Evolutionary conservation across 2,888 invertebrate genomes (phyloP).

Genomic region (Drosophila mimetica): DNA sequence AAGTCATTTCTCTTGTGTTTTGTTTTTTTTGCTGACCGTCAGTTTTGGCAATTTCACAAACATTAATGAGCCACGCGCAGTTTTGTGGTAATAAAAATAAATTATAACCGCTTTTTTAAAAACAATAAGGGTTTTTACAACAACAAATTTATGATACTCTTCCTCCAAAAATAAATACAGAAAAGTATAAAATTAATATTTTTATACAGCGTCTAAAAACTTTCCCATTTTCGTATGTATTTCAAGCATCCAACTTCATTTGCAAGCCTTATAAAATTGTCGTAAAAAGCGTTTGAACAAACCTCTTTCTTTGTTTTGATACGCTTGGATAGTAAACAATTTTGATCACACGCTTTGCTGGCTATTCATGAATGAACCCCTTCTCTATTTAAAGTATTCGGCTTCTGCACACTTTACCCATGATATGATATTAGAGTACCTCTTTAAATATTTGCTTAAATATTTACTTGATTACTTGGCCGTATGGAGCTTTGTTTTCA

Average conservation of each 20-base stretch:
- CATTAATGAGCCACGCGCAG: conserved; percentile 48
- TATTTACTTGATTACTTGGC: conserved; percentile 47
- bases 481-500: conserved; percentile 30
- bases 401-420: conserved; percentile 59
- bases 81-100: conserved; percentile 36
- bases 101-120: neutral
- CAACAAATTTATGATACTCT: conserved; percentile 12
- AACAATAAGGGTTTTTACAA: neutral
- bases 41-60: conserved; percentile 47
- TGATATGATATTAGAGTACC: conserved; percentile 43
- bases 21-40: conserved; percentile 16
- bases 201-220: conserved; percentile 10
- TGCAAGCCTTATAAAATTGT: conserved; percentile 26
- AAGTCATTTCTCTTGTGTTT: conserved; percentile 22
- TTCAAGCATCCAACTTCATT: conserved; percentile 12
- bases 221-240: conserved; percentile 49
- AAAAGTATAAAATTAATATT: neutral
- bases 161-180: neutral
- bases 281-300: conserved; percentile 47
- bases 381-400: conserved; percentile 50
- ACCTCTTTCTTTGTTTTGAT: conserved; percentile 63
- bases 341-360: conserved; percentile 64
- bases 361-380: conserved; percentile 56
- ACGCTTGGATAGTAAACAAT: conserved; percentile 38
- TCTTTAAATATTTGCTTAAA: conserved; percentile 54